Conservation (phyloP, 1,140 invertebrate genomes). For the Armadillidium nasatum region DNA sequence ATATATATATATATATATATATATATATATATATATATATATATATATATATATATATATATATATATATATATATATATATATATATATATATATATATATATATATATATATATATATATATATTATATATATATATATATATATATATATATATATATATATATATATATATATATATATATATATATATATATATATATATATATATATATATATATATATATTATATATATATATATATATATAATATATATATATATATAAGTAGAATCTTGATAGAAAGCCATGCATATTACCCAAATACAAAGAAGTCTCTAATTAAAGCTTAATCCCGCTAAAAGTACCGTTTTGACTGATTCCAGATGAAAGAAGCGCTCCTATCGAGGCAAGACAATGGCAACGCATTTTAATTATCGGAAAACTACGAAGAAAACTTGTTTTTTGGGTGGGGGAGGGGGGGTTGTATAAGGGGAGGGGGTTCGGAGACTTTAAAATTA, state of each 20-base stretch:
- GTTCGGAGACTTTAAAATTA: not conserved
- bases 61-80: too few relatives aligned
- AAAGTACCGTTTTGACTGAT: not conserved
- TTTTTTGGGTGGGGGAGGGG: too few relatives aligned
- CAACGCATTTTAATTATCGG: not conserved
- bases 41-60: too few relatives aligned
- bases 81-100: too few relatives aligned
- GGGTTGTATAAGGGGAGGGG: too few relatives aligned
- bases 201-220: conserved; percentile 7
- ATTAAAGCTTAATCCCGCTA: not conserved
- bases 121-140: conserved; percentile 18
- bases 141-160: not conserved
- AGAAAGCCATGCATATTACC: too few relatives aligned
- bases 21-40: too few relatives aligned
- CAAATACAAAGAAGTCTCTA: too few relatives aligned
- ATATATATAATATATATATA: not conserved
- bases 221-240: not conserved
- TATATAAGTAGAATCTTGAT: too few relatives aligned
- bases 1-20: too few relatives aligned
- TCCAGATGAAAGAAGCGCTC: not conserved
- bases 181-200: conserved; percentile 24
- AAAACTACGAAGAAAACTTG: too few relatives aligned
- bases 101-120: too few relatives aligned
- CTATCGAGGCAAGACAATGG: not conserved
- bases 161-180: conserved; percentile 17